Percentiles rank a stretch among this genome's conserved stretches.
phyloP scores from a whole-genome alignment of 2,888 invertebrate genomes.

The Lasioglossum figueresi region DNA sequence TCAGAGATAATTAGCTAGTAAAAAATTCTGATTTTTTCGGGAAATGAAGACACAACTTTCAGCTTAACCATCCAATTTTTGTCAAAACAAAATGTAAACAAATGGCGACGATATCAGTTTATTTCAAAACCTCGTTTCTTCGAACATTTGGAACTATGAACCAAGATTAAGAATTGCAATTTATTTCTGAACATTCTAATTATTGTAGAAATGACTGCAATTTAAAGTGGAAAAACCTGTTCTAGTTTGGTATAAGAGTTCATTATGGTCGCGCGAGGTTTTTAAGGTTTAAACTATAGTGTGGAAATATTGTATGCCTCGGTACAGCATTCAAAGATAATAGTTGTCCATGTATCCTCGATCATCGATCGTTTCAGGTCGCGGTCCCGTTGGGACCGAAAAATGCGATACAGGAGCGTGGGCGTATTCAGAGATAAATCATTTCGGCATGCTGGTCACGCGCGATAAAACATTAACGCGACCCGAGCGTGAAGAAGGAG shows the following conservation, averaged over 20 bases:
- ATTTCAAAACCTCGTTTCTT: neutral
- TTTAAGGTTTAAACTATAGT: neutral
- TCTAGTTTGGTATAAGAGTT: neutral
- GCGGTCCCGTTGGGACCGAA: neutral
- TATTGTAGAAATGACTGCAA: neutral
- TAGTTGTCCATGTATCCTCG: neutral
- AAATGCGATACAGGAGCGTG: slow-evolving; percentile 7
- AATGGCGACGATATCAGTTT: neutral
- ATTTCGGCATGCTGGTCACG: neutral
- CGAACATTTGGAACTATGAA: neutral
- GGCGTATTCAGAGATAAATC: slow-evolving; percentile 31
- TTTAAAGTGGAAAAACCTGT: neutral
- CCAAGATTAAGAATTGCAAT: neutral
- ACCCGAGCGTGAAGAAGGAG: neutral
- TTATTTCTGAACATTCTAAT: neutral
- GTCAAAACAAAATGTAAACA: neutral
- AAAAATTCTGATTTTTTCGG: neutral
- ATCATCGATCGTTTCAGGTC: neutral
- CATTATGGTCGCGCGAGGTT: neutral
- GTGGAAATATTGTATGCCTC: neutral
- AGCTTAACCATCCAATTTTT: neutral
- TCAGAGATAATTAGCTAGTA: neutral
- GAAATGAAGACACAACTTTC: neutral
- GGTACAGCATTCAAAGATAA: neutral
- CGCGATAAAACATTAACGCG: slow-evolving; percentile 20